phyloP scores from a whole-genome alignment of 2,113 vertebrate species.

The Todiramphus chloris region DNA sequence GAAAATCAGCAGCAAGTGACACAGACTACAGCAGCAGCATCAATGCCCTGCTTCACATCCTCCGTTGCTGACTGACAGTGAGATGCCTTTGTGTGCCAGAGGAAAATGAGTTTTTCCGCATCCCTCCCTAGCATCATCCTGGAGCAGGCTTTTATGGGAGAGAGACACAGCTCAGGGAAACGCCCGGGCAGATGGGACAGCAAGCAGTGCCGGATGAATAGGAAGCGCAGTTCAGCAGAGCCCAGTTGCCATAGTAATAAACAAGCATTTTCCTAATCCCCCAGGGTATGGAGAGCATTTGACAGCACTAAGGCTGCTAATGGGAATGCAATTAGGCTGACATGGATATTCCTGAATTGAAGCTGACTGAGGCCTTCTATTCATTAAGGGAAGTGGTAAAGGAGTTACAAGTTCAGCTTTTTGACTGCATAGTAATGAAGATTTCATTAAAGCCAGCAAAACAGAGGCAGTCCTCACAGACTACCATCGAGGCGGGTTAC shows the following conservation, averaged over 20 bases:
- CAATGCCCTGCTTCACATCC: background rate
- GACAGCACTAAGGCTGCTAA: conserved; percentile 31
- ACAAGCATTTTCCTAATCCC: conserved; percentile 40
- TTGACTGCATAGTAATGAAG: background rate
- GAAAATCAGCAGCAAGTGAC: background rate
- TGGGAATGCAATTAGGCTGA: conserved; percentile 59
- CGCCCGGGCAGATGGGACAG: background rate
- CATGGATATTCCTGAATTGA: conserved; percentile 55
- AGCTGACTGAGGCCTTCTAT: conserved; percentile 25
- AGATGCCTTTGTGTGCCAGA: background rate
- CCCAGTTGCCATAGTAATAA: conserved; percentile 49
- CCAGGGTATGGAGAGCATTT: conserved; percentile 18
- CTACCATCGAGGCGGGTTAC: background rate
- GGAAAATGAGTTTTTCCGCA: background rate
- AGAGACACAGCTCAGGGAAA: background rate
- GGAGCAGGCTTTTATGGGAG: background rate
- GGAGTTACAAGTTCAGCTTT: conserved; percentile 27
- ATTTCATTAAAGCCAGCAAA: background rate
- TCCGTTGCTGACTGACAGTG: background rate
- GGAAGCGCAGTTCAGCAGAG: background rate
- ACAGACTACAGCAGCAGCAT: background rate
- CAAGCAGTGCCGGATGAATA: background rate
- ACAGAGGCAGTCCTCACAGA: background rate
- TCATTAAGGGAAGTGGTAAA: conserved; percentile 20
- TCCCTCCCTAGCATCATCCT: background rate